Conservation (phyloP, 92 coral and sea anemone species). For the Actinernus sp. region DNA sequence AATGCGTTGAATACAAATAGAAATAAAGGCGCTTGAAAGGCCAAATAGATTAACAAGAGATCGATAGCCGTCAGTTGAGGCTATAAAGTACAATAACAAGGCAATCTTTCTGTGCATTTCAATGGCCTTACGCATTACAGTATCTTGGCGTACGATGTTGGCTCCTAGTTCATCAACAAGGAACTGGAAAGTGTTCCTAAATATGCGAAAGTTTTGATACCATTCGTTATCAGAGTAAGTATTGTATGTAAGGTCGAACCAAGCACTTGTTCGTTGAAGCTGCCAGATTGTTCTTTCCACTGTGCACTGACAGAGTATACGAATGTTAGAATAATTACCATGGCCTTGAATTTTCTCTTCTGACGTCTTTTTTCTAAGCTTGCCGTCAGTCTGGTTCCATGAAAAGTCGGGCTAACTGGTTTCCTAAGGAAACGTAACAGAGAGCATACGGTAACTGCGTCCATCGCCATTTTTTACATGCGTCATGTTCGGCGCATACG, state of each 20-base stretch:
- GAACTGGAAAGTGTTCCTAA: constrained; percentile 18
- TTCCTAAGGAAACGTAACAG: too few species aligned
- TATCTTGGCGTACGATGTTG: constrained; percentile 15
- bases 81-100: constrained; percentile 23
- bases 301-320: not conserved
- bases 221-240: constrained; percentile 26
- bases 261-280: constrained; percentile 19
- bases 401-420: too few species aligned
- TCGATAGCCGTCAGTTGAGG: constrained; percentile 27
- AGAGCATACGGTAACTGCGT: too few species aligned
- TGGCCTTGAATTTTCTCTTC: constrained; percentile 4
- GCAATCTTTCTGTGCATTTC: constrained; percentile 15
- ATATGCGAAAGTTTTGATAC: constrained; percentile 16
- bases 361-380: too few species aligned
- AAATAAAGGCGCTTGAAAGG: constrained; percentile 13
- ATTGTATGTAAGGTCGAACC: constrained; percentile 11
- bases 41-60: constrained; percentile 23
- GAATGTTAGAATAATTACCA: constrained; percentile 6
- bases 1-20: not conserved
- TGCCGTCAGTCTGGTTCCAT: too few species aligned
- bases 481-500: too few species aligned
- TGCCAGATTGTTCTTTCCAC: constrained; percentile 23
- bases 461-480: too few species aligned
- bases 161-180: constrained; percentile 23
- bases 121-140: constrained; percentile 26